Evolutionary conservation across 2,888 invertebrate species (phyloP), one percentile per base, ranked within the genome.

Genomic region (Leptogaster cylindrica): DNA sequence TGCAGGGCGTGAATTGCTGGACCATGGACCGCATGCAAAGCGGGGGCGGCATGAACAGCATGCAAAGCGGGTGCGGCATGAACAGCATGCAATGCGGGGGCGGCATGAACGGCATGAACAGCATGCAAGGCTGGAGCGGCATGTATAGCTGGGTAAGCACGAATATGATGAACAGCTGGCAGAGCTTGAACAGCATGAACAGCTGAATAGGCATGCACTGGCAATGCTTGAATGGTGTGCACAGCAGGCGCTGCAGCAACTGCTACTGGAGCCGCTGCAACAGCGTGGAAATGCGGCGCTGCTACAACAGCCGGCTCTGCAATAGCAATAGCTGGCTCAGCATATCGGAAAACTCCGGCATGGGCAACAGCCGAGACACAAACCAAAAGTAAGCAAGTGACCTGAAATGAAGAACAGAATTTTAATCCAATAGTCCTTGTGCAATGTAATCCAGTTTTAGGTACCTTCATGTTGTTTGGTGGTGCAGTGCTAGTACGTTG

Each of bases 401-500:
- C 33, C 52, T 52, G 18, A n/a, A 52, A 31, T 18, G 18, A 2
- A 18, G 10, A 8, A 4, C 3, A 3, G 18, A 5, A 31, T 4
- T 10, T 7, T 7, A 8, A 18, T 46, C 46, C 23, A 33, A 18
- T 18, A 31, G 18, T 16, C 31, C 33, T 50, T 27, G 16, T n/a
- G n/a, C n/a, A 6, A 36, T 4, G n/a, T 12, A 31, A 31, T 14
- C n/a, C 2, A n/a, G 8, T n/a, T n/a, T n/a, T 33, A 52, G 33
- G 10, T 33, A 52, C 52, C 52, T 52, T 52, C 52, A 52, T 52
- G 28, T n/a, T n/a, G n/a, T n/a, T n/a, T n/a, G n/a, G n/a, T n/a
- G n/a, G n/a, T n/a, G n/a, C n/a, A n/a, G n/a, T n/a, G n/a, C n/a
- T n/a, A n/a, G n/a, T n/a, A 16, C 33, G 52, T 20, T 52, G 52